phyloP scores from a whole-genome alignment of 2,797 vertebrate species.

The Gambelia wislizenii region DNA sequence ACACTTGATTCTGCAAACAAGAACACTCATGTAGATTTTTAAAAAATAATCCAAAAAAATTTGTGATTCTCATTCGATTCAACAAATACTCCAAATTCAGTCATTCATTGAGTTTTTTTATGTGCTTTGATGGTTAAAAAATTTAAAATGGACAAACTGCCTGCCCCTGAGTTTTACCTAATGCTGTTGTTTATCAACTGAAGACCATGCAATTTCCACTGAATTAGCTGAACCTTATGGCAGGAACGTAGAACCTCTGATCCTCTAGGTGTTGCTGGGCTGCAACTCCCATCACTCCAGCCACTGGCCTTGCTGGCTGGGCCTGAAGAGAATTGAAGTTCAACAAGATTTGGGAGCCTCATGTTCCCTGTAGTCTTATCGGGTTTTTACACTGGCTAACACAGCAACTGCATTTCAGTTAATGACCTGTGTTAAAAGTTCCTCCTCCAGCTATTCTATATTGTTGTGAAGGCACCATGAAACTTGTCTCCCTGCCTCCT shows the following conservation, averaged over 20 bases:
- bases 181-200: background rate
- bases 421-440: background rate
- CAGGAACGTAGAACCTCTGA: background rate
- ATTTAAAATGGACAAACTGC: background rate
- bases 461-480: background rate
- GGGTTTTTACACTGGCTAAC: background rate
- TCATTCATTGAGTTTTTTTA: background rate
- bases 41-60: too few species aligned
- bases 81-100: too few species aligned
- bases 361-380: background rate
- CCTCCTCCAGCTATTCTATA: background rate
- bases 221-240: background rate
- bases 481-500: background rate
- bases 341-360: background rate
- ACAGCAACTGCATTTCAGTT: too few species aligned
- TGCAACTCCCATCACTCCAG: background rate
- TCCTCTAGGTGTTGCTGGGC: too few species aligned
- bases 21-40: too few species aligned
- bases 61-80: too few species aligned
- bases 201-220: too few species aligned
- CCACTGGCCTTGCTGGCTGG: background rate
- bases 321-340: background rate
- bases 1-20: too few species aligned
- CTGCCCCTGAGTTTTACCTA: background rate
- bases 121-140: too few species aligned